Percentiles rank a stretch among this genome's conserved stretches.
These are phyloP conservation scores for Myathropa florea DNA, from an alignment of 2,888 invertebrate genomes.

Conservation along the genomic window DNA sequence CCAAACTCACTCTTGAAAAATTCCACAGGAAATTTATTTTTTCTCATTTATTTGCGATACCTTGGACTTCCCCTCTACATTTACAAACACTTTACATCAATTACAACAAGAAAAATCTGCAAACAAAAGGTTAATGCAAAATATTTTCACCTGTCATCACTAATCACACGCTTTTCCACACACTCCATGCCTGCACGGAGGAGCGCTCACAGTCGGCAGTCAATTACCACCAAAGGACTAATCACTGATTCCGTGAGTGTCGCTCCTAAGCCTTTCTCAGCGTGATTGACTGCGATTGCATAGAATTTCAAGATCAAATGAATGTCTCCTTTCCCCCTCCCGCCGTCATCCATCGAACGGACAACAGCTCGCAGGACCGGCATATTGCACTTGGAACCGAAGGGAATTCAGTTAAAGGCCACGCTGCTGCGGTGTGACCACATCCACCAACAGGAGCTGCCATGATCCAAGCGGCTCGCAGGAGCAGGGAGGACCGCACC, in stretches of 20 bases:
- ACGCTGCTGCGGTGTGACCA: neutral
- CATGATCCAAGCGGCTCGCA: neutral
- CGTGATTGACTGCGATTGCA: constrained; percentile 67
- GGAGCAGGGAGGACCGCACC: neutral
- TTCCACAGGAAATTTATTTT: neutral
- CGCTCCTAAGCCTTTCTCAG: constrained; percentile 35
- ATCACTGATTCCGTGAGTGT: constrained; percentile 61
- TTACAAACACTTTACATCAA: neutral
- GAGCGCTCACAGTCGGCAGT: constrained; percentile 38
- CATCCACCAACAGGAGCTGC: neutral
- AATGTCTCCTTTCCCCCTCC: constrained; percentile 38
- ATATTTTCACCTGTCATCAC: constrained; percentile 14
- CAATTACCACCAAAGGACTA: constrained; percentile 52
- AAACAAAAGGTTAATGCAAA: neutral
- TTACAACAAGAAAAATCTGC: neutral
- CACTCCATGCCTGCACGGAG: neutral
- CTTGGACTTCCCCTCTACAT: neutral
- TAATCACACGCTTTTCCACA: constrained; percentile 10
- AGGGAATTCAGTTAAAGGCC: constrained; percentile 43
- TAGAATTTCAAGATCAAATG: constrained; percentile 69
- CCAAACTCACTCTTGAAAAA: too few relatives aligned
- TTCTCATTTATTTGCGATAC: neutral
- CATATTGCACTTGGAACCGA: constrained; percentile 39
- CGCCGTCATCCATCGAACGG: neutral
- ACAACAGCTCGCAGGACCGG: neutral